These are phyloP conservation scores for Pluvianellus socialis DNA, from an alignment of 2,113 vertebrate species.

Conservation along the genomic window DNA sequence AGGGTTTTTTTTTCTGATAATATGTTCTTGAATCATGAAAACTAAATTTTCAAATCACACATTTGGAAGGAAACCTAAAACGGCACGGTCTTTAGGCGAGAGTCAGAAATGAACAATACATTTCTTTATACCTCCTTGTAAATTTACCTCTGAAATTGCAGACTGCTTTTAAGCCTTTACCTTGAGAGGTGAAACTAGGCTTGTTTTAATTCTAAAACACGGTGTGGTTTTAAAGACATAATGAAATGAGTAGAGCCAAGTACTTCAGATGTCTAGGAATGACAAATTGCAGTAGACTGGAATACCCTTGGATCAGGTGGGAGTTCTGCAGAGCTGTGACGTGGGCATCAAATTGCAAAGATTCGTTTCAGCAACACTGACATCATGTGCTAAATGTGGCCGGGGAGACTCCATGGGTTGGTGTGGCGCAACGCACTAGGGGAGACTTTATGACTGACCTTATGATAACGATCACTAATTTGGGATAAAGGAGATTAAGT, in stretches of 20 bases:
- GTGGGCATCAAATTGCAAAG: not conserved
- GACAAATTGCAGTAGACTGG: not conserved
- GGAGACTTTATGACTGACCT: not conserved
- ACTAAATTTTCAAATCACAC: not conserved
- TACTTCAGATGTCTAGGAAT: not conserved
- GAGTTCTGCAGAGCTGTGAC: not conserved
- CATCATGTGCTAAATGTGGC: not conserved
- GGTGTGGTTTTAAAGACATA: constrained; percentile 1
- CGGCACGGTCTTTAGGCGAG: too few relatives aligned
- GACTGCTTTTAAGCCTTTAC: not conserved
- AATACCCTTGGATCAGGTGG: not conserved
- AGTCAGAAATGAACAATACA: not conserved
- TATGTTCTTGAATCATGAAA: not conserved
- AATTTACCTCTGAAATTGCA: not conserved
- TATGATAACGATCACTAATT: not conserved
- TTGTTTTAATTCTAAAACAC: not conserved
- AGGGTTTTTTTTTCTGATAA: not conserved
- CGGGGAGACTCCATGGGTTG: not conserved
- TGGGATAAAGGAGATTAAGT: not conserved
- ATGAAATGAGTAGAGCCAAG: not conserved
- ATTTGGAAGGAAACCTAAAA: not conserved
- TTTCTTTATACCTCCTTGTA: not conserved
- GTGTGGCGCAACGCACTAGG: not conserved
- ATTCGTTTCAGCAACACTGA: not conserved
- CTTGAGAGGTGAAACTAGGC: not conserved